phyloP scores from a whole-genome alignment of 2,797 vertebrate species.

The Galago senegalensis region DNA sequence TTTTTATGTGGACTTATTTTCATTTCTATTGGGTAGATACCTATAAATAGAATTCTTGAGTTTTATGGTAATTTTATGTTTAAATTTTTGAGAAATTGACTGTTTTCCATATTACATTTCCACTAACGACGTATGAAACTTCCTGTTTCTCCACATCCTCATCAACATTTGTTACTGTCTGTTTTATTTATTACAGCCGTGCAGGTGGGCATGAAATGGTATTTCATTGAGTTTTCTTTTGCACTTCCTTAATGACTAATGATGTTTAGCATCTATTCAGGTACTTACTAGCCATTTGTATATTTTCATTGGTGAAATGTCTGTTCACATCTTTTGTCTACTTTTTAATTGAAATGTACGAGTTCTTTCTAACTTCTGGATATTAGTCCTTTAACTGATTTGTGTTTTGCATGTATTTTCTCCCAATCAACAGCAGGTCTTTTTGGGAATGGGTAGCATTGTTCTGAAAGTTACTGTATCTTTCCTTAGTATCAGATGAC shows the following conservation, averaged over 20 bases:
- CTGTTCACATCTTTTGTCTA: neutral
- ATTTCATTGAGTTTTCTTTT: neutral
- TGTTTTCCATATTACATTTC: neutral
- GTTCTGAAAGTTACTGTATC: neutral
- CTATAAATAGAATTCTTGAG: neutral
- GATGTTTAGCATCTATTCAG: neutral
- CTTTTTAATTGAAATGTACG: neutral
- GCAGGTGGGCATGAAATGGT: neutral
- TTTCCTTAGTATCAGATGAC: neutral
- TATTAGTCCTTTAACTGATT: neutral
- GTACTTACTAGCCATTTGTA: neutral
- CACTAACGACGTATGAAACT: neutral
- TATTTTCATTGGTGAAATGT: neutral
- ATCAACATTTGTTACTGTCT: neutral
- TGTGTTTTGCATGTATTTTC: slow-evolving; percentile 9
- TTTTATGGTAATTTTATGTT: neutral
- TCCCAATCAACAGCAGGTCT: neutral
- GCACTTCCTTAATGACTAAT: neutral
- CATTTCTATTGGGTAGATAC: neutral
- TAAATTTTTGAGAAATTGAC: neutral
- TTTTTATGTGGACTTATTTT: neutral
- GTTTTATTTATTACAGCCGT: neutral
- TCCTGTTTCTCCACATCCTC: neutral
- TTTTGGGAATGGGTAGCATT: neutral
- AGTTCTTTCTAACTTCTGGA: slow-evolving; percentile 25